Conservation (phyloP, 2,113 vertebrate species). For the Chelonoidis abingdonii region DNA sequence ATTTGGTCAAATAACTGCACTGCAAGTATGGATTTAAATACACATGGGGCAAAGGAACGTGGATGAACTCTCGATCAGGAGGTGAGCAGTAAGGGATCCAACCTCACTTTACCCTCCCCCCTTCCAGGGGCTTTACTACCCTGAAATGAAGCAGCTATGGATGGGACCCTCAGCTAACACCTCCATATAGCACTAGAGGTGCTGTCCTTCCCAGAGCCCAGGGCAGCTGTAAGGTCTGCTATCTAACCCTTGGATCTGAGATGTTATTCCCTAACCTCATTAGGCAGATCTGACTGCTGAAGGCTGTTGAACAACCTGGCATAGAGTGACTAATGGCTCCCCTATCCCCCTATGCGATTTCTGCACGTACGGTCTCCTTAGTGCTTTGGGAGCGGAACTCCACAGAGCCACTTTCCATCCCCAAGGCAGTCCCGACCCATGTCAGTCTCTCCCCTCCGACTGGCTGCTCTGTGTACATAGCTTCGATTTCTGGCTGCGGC, state of each 20-base stretch:
- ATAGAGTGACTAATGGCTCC: background rate
- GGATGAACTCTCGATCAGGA: background rate
- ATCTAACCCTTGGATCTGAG: rapidly evolving
- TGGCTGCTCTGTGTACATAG: background rate
- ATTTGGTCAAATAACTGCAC: constrained; percentile 81
- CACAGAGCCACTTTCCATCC: background rate
- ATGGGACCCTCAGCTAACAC: background rate
- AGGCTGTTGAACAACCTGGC: background rate
- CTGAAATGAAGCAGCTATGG: background rate
- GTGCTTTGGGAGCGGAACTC: background rate
- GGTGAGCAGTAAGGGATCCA: background rate
- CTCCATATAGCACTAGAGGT: background rate
- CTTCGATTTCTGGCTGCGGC: background rate
- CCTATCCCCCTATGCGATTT: background rate
- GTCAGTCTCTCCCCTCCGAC: background rate
- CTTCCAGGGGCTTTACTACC: background rate
- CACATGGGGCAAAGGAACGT: background rate
- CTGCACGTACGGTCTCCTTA: background rate
- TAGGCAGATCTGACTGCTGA: background rate
- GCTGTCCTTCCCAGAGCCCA: background rate
- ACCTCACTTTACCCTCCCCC: too few species aligned
- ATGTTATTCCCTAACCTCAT: background rate
- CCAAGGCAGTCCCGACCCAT: background rate
- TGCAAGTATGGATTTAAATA: background rate
- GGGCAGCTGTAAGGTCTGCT: background rate